Evolutionary conservation across 2,113 vertebrate genomes (phyloP), one percentile per base, ranked within the genome.

Genomic region (Phainopepla nitens): DNA sequence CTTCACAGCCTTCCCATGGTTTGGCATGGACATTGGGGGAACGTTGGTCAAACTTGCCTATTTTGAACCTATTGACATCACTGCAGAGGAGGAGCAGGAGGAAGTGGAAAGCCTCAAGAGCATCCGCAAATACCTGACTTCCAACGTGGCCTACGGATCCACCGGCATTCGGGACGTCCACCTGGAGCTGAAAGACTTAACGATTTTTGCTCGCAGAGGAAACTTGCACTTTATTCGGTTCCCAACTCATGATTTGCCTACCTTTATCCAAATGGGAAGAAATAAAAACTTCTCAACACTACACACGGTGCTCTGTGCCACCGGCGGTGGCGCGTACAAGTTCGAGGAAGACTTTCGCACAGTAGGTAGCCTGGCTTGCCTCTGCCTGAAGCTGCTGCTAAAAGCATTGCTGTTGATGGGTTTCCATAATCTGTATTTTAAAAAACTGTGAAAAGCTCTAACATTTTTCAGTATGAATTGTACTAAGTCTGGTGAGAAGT

Each of bases 31-130:
- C 95, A 98, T 98, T 96, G 98, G 98, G 33, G 98, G 98, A 80
- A 98, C 98, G 1, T 89, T 98, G 68, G 98, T 98, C 83, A 98
- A 98, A 65, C 98, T 98, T 76, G 97, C 98, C 1, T 98, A 98
- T 82, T 98, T 98, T 94, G 98, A 98, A 88, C 98, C 98, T 25
- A 97, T 98, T 56, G 98, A 98, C 94, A 98, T 98, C 95, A 98
- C 98, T 81, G 98, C 98, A 62, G 98, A 98, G 89, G 98, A 98
- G 73, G 98, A 98, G 75, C 98, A 98, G 93, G 98, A 98, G 68
- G 98, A 98, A 51, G 98, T 98, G n/a, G 98, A 98, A 94, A 98
- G 98, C 83, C 89, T 98, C 94, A 98, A 98, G 96, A 98, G 98
- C 93, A 98, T 98, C 89, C 98, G 98, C 84, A 98, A 98, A 58